phyloP scores from a whole-genome alignment of 53 echinoderm and acorn worm species.

The Paracentrotus lividus region DNA sequence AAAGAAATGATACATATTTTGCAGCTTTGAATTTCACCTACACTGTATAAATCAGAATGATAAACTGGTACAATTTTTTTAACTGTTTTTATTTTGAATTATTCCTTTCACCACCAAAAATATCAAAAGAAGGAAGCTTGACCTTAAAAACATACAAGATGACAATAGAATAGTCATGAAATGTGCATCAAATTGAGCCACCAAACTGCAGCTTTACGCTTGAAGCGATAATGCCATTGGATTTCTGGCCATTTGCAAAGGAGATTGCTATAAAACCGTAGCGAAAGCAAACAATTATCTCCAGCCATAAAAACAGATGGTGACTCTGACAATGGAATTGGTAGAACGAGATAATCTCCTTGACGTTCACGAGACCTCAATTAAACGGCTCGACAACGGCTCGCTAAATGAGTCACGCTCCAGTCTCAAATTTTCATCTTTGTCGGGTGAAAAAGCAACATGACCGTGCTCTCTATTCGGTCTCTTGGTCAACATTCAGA shows the following conservation, averaged over 20 bases:
- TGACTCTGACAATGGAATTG: background rate
- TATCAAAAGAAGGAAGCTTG: background rate
- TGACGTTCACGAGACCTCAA: conserved; percentile 36
- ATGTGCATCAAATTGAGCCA: background rate
- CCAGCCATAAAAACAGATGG: conserved; percentile 24
- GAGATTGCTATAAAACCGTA: background rate
- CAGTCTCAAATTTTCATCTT: background rate
- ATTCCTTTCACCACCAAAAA: background rate
- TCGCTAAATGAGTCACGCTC: conserved; percentile 51
- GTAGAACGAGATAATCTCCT: conserved; percentile 28
- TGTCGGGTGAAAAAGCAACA: background rate
- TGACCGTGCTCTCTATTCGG: background rate
- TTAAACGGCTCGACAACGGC: conserved; percentile 39
- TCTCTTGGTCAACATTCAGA: background rate
- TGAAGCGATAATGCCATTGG: background rate
- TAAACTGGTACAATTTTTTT: too few relatives aligned
- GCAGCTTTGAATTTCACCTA: too few relatives aligned
- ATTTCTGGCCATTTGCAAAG: background rate
- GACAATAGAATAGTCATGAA: background rate
- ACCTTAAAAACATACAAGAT: background rate
- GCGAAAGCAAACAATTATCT: conserved; percentile 12
- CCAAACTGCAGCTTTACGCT: background rate
- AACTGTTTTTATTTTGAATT: too few relatives aligned
- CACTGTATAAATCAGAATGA: too few relatives aligned
- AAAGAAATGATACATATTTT: too few relatives aligned